Evolutionary conservation across 2,113 vertebrate genomes (phyloP).

Genomic region (Poecilia latipinna): DNA sequence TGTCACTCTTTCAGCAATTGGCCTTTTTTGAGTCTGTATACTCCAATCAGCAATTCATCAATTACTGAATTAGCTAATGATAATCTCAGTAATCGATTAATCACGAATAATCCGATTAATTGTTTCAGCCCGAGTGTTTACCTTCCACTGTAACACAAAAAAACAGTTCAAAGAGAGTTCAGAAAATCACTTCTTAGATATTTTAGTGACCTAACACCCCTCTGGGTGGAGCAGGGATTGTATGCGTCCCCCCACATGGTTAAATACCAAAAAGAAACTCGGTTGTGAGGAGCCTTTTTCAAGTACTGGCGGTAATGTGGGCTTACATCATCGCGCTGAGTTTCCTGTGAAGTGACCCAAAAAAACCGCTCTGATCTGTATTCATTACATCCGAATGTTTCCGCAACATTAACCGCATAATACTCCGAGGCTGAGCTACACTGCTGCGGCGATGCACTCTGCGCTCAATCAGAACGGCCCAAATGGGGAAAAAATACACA

Average conservation of each 20-base stretch:
- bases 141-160: background rate
- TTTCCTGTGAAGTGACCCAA: constrained; percentile 73
- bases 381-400: constrained; percentile 75
- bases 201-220: constrained; percentile 33
- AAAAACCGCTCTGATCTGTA: constrained; percentile 68
- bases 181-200: background rate
- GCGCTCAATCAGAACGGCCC: constrained; percentile 22
- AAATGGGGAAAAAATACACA: background rate
- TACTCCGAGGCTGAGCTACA: constrained; percentile 54
- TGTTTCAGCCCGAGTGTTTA: background rate
- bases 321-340: constrained; percentile 67
- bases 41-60: no score
- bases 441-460: constrained; percentile 45
- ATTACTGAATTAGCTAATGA: no score
- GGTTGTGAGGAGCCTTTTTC: constrained; percentile 52
- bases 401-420: constrained; percentile 70
- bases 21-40: no score
- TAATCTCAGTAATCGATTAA: no score
- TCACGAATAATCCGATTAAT: no score
- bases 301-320: constrained; percentile 54
- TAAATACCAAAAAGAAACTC: constrained; percentile 51
- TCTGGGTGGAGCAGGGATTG: constrained; percentile 38
- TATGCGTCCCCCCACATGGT: constrained; percentile 44
- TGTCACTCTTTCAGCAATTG: no score
- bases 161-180: background rate